Evolutionary conservation across 2,888 invertebrate species (phyloP), one percentile per base, ranked within the genome.

Genomic region (Ganaspis brasiliensis): DNA sequence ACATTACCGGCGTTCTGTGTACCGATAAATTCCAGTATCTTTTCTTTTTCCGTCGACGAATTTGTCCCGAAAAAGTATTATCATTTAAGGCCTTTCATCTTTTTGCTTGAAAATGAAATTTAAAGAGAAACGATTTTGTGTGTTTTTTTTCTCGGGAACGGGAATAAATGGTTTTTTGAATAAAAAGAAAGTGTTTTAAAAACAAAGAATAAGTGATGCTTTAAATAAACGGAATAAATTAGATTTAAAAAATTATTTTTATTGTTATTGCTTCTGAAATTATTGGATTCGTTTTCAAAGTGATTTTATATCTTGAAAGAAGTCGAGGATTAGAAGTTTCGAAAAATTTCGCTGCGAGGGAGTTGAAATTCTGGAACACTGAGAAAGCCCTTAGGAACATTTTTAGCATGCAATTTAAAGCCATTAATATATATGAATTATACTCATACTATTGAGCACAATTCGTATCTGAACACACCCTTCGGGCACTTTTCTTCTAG

Each of bases 21-120:
- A 73, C n/a, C 35, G 61, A 77, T 74, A 77, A 71, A 77, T 37
- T 73, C 52, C 35, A 35, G 57, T 35, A 67, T 57, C 24, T 45
- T 40, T 63, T 56, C 24, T 56, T 56, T 21, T 52, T 52, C 1
- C 37, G 57, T 37, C 63, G 8, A 21, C 24, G 26, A 67, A 67
- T 67, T 67, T 45, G 24, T 26, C 2, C 14, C 24, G n/a, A 21
- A 45, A 24, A n/a, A 40, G 21, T 37, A 35, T 37, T 12, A 12
- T 37, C 16, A 16, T 19, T 19, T 21, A 19, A 19, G 10, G 16
- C 35, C 2, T 19, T 19, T 37, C 4, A 35, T 35, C 31, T 10
- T 59, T 56, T 31, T 59, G 31, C 31, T 4, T 31, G 2, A 31
- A 31, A 31, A 2, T 31, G 31, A 31, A 31, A 31, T 31, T 31